Evolutionary conservation across 2,113 vertebrate genomes (phyloP).

Genomic region (Brachyistius frenatus): DNA sequence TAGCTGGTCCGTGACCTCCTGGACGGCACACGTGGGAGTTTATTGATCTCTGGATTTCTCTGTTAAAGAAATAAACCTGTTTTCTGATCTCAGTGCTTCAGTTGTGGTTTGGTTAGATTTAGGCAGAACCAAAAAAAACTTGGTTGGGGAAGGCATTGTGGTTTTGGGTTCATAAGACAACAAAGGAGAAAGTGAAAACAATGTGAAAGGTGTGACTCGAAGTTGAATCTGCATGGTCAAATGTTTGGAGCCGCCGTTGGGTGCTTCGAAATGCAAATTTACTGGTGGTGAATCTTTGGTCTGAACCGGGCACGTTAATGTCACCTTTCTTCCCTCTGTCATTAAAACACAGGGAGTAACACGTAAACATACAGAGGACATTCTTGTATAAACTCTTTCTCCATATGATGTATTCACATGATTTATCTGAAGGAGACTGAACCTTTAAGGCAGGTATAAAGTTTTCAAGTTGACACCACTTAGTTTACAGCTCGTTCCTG

Average conservation of each 20-base stretch:
- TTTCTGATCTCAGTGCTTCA: neutral
- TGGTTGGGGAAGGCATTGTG: neutral
- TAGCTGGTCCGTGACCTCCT: neutral
- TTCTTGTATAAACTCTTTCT: neutral
- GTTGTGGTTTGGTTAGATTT: neutral
- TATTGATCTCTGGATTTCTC: neutral
- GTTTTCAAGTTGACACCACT: conserved; percentile 47
- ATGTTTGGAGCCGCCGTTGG: no score
- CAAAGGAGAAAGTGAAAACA: neutral
- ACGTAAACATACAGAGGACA: neutral
- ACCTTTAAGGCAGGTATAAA: conserved; percentile 8
- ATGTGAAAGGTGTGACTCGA: neutral
- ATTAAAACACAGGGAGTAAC: neutral
- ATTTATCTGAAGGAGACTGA: neutral
- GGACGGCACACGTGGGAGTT: neutral
- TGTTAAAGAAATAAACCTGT: neutral
- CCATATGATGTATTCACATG: neutral
- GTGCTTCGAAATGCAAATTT: no score
- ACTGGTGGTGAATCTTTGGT: no score
- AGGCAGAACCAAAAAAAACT: neutral
- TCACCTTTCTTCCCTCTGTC: neutral
- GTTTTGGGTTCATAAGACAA: conserved; percentile 1
- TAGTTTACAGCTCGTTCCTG: conserved; percentile 57
- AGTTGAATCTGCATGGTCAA: neutral
- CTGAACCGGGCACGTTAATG: neutral